Conservation (phyloP, 2,888 invertebrate genomes). For the Dione vanillae region DNA sequence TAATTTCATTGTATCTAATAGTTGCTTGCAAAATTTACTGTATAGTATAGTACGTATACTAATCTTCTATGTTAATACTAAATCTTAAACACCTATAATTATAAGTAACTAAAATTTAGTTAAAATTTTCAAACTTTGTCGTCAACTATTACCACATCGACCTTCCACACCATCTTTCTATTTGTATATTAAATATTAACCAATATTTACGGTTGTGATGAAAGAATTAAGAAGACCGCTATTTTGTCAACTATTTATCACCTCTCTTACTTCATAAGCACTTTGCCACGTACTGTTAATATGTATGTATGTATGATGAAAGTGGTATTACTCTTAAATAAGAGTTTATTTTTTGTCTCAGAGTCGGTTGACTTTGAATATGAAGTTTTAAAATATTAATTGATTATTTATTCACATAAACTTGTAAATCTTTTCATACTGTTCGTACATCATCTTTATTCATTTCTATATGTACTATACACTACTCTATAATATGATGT, state of each 20-base stretch:
- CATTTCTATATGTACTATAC: no score
- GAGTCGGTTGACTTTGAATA: no score
- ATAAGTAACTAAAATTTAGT: constrained; percentile 12
- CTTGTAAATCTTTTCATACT: no score
- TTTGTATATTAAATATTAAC: constrained; percentile 23
- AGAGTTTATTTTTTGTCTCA: no score
- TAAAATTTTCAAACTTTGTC: constrained; percentile 7
- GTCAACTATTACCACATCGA: constrained; percentile 14
- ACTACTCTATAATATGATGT: no score
- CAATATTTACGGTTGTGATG: constrained; percentile 29
- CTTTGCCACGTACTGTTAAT: constrained; percentile 8
- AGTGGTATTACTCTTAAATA: background rate
- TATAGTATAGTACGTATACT: no score
- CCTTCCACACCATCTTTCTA: constrained; percentile 27
- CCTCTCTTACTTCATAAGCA: constrained; percentile 8
- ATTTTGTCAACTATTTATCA: constrained; percentile 21
- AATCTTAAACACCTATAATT: background rate
- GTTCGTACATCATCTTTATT: no score
- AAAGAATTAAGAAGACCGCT: constrained; percentile 18
- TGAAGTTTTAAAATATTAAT: no score
- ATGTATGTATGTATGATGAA: constrained; percentile 8
- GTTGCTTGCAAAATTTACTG: no score
- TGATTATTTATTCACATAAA: no score
- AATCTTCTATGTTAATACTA: background rate
- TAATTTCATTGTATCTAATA: background rate